A percentile compares a stretch with the other conserved stretches of the same genome.
Conservation (phyloP, 2,888 invertebrate genomes). For the Amphimallon solstitiale region DNA sequence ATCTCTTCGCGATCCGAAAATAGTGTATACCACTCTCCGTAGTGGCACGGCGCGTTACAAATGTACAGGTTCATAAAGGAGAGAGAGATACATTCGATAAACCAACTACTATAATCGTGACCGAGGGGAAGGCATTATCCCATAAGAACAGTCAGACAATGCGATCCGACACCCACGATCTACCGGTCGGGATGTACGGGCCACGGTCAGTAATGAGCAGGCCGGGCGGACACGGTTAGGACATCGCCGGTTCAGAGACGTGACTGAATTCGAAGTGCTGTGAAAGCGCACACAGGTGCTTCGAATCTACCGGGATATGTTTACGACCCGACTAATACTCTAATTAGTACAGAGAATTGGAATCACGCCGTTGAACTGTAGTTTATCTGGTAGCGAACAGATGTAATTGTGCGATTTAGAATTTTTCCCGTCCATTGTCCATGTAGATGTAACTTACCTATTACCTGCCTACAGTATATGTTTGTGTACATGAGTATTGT, state of each 20-base stretch:
- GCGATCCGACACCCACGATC: conserved; percentile 13
- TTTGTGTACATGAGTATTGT: no score
- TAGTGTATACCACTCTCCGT: background rate
- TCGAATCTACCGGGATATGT: conserved; percentile 43
- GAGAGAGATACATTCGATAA: conserved; percentile 48
- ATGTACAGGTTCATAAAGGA: conserved; percentile 44
- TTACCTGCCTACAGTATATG: no score
- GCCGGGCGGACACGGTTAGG: conserved; percentile 40
- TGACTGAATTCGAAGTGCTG: conserved; percentile 43
- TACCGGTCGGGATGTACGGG: background rate
- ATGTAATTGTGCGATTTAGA: conserved; percentile 26
- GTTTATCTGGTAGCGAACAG: conserved; percentile 35
- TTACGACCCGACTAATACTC: conserved; percentile 48
- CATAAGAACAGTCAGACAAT: conserved; percentile 44
- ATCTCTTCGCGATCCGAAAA: conserved; percentile 26
- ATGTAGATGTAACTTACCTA: no score
- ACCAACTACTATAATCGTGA: conserved; percentile 48
- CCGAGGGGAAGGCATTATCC: conserved; percentile 48
- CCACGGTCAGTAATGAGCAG: conserved; percentile 26
- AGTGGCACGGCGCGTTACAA: conserved; percentile 30
- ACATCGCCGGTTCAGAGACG: conserved; percentile 44
- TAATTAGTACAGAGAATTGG: conserved; percentile 48
- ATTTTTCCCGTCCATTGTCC: background rate
- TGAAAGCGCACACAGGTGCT: conserved; percentile 45
- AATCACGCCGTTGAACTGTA: conserved; percentile 43